These are phyloP conservation scores for Globodera rostochiensis DNA, from an alignment of 1,140 invertebrate species.

Conservation along the genomic window DNA sequence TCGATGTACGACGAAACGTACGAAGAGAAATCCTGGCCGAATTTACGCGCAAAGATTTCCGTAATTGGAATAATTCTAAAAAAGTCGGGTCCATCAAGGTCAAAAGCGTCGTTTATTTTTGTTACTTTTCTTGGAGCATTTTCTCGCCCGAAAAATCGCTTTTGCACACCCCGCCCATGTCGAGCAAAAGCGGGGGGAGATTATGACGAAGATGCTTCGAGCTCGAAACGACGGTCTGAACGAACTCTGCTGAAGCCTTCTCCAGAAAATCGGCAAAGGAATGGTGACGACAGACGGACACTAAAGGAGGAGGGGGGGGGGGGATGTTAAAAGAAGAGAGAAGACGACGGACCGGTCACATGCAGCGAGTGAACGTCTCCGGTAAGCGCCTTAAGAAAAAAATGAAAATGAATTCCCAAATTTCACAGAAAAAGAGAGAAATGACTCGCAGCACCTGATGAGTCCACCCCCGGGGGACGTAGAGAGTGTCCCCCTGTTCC, in stretches of 20 bases:
- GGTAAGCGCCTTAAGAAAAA: slow-evolving; percentile 34
- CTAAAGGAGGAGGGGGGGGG: background rate
- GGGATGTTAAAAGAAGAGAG: background rate
- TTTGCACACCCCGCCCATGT: slow-evolving; percentile 37
- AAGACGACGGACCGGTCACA: slow-evolving; percentile 26
- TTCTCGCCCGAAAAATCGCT: slow-evolving; percentile 37
- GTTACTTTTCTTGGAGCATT: slow-evolving; percentile 30
- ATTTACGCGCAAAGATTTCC: slow-evolving; percentile 35
- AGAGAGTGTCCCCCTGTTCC: slow-evolving; percentile 67
- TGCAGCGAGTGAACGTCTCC: slow-evolving; percentile 33
- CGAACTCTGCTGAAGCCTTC: slow-evolving; percentile 12
- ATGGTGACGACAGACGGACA: slow-evolving; percentile 45
- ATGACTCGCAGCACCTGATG: slow-evolving; percentile 31
- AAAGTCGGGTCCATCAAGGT: background rate
- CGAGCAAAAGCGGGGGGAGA: slow-evolving; percentile 36
- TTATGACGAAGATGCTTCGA: slow-evolving; percentile 22
- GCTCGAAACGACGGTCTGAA: slow-evolving; percentile 26
- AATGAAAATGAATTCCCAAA: slow-evolving; percentile 17
- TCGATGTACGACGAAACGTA: slow-evolving; percentile 39
- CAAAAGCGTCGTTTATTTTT: background rate
- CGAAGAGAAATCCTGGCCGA: slow-evolving; percentile 19
- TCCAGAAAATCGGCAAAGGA: slow-evolving; percentile 40
- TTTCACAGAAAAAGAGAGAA: too few relatives aligned
- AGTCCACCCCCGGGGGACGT: slow-evolving; percentile 47
- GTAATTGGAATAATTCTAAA: slow-evolving; percentile 34